Conservation (phyloP, 2,113 vertebrate genomes). For the Mungos mungo region DNA sequence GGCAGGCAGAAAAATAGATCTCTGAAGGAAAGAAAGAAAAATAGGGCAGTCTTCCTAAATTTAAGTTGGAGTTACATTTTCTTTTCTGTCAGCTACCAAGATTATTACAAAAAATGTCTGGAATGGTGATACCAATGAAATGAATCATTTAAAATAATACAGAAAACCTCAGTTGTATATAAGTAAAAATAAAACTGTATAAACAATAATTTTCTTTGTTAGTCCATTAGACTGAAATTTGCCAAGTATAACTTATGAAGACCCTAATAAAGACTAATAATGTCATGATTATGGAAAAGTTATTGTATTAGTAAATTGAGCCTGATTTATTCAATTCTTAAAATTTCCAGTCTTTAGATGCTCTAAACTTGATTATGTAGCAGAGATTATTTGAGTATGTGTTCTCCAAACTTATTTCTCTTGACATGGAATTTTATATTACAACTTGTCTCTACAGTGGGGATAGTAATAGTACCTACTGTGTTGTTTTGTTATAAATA, state of each 20-base stretch:
- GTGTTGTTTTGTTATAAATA: background rate
- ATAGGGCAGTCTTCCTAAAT: background rate
- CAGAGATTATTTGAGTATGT: background rate
- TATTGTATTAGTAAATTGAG: background rate
- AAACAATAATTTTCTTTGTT: slow-evolving; percentile 17
- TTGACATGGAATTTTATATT: background rate
- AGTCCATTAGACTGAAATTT: background rate
- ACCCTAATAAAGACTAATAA: background rate
- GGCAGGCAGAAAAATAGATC: background rate
- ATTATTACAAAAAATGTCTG: background rate
- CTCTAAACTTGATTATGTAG: slow-evolving; percentile 12
- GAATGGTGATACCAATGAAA: background rate
- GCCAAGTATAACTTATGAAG: background rate
- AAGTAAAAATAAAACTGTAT: slow-evolving; percentile 32
- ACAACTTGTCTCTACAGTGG: background rate
- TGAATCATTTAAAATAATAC: slow-evolving; percentile 37
- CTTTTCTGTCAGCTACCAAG: background rate
- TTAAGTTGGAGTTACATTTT: background rate
- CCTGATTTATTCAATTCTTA: slow-evolving; percentile 36
- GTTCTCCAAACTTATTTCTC: background rate
- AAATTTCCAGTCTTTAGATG: background rate
- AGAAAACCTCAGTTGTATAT: slow-evolving; percentile 1
- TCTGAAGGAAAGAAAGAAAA: background rate
- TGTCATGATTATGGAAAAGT: background rate
- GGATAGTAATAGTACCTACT: background rate